A percentile compares a stretch with the other conserved stretches of the same genome.
These are phyloP conservation scores for Lates japonicus DNA, from an alignment of 2,797 vertebrate genomes.

Conservation along the genomic window DNA sequence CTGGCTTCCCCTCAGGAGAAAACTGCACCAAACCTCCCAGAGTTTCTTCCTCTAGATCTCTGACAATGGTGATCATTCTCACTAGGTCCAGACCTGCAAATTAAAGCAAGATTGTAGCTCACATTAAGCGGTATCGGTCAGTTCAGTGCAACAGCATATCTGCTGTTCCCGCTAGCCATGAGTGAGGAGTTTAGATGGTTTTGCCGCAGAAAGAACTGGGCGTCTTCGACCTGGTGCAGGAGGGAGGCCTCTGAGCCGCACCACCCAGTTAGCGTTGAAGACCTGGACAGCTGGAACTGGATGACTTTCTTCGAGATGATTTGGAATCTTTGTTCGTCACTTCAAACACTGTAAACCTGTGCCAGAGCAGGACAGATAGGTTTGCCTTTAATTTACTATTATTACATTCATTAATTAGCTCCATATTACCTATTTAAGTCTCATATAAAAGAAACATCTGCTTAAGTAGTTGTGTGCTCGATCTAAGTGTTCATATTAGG, in stretches of 20 bases:
- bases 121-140: no score
- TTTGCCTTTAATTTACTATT: no score
- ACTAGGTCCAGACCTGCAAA: constrained; percentile 88
- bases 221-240: constrained; percentile 87
- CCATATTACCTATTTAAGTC: no score
- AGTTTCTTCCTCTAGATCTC: constrained; percentile 85
- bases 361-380: background rate
- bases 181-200: background rate
- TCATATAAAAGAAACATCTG: no score
- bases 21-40: constrained; percentile 94
- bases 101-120: background rate
- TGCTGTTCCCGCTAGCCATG: background rate
- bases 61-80: constrained; percentile 87
- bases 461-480: no score
- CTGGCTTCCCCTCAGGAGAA: constrained; percentile 86
- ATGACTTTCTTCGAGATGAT: constrained; percentile 80
- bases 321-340: constrained; percentile 90
- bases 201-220: constrained; percentile 90
- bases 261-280: constrained; percentile 77
- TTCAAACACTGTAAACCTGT: constrained; percentile 88
- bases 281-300: constrained; percentile 25
- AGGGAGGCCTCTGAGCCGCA: constrained; percentile 92
- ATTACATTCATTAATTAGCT: no score
- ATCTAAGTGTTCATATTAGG: no score
- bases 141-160: no score